These are phyloP conservation scores for Phymorhynchus buccinoides DNA, from an alignment of 1,140 invertebrate species.

Conservation along the genomic window DNA sequence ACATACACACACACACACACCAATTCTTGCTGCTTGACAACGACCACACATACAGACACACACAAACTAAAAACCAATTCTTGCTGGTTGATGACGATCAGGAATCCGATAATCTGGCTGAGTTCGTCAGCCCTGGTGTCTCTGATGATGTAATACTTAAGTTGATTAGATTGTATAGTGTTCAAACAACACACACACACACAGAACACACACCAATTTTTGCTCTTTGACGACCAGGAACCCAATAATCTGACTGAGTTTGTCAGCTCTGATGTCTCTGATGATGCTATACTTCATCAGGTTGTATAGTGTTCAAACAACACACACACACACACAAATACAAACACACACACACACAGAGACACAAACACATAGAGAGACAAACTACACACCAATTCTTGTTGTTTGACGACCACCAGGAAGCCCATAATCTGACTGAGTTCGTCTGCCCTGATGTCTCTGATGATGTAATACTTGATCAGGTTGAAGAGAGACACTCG, in stretches of 20 bases:
- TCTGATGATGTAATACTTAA: slow-evolving; percentile 78
- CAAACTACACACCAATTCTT: slow-evolving; percentile 70
- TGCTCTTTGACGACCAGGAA: too few species aligned
- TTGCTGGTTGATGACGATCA: slow-evolving; percentile 70
- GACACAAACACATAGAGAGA: background rate
- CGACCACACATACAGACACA: too few species aligned
- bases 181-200: too few species aligned
- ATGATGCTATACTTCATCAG: too few species aligned
- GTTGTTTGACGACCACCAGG: slow-evolving; percentile 69
- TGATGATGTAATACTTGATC: slow-evolving; percentile 78
- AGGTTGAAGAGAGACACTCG: slow-evolving; percentile 77
- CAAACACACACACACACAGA: background rate
- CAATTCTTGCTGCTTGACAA: too few species aligned
- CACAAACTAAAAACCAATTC: slow-evolving; percentile 62
- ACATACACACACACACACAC: too few species aligned
- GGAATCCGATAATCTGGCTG: slow-evolving; percentile 75
- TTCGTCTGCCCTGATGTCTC: slow-evolving; percentile 78
- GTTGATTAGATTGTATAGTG: too few species aligned
- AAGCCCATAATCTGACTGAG: slow-evolving; percentile 76
- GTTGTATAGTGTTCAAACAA: too few species aligned
- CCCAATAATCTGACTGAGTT: too few species aligned
- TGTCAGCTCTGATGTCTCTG: too few species aligned
- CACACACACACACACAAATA: too few species aligned
- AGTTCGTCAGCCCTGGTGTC: slow-evolving; percentile 79
- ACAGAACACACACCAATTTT: too few species aligned